Conservation (phyloP, 2,113 vertebrate genomes). For the Merops nubicus region DNA sequence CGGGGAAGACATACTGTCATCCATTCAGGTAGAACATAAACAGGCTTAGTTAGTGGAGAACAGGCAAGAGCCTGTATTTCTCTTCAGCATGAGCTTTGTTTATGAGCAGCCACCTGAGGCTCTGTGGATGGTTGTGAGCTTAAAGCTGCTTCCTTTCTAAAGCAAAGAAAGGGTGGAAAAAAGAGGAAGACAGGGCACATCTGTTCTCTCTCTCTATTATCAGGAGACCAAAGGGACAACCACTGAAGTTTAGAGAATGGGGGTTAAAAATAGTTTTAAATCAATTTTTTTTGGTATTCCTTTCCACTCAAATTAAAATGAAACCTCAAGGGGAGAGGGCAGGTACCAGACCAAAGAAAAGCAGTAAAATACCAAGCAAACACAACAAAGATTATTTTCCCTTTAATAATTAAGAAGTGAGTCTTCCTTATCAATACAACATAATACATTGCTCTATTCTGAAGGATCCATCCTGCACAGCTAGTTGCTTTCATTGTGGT, state of each 20-base stretch:
- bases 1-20: neutral
- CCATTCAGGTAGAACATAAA: constrained; percentile 32
- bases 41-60: constrained; percentile 36
- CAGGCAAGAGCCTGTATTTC: neutral
- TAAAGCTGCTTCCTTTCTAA: neutral
- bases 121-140: neutral
- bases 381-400: neutral
- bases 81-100: neutral
- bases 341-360: neutral
- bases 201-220: neutral
- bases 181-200: neutral
- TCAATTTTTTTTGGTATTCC: neutral
- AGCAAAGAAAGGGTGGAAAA: neutral
- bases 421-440: neutral
- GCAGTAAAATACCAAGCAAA: neutral
- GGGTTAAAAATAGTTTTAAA: neutral
- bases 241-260: neutral
- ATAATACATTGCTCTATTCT: neutral
- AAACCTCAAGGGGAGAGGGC: neutral
- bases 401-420: neutral
- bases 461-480: neutral
- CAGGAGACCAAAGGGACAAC: neutral
- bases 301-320: neutral
- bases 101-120: neutral
- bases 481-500: neutral